These are phyloP conservation scores for Channa maculata DNA, from an alignment of 2,113 vertebrate genomes.

Conservation along the genomic window DNA sequence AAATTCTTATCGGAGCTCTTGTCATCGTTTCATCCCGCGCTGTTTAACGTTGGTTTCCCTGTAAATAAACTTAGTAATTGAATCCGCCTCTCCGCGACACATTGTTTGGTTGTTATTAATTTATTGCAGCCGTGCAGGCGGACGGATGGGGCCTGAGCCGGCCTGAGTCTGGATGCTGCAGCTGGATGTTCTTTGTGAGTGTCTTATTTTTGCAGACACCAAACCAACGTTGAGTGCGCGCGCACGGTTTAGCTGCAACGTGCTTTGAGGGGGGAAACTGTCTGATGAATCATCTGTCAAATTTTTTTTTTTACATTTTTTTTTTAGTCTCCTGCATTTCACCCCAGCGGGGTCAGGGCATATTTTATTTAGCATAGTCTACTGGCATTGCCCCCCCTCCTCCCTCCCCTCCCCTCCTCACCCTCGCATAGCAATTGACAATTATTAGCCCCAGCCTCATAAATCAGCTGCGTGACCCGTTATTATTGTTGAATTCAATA, in stretches of 20 bases:
- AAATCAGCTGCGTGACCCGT: slow-evolving; percentile 97
- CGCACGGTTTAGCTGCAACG: slow-evolving; percentile 16
- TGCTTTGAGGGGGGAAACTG: neutral
- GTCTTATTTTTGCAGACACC: neutral
- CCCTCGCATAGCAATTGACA: slow-evolving; percentile 90
- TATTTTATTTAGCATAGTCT: slow-evolving; percentile 82
- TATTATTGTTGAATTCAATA: slow-evolving; percentile 97
- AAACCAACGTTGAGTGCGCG: neutral
- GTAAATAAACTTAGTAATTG: slow-evolving; percentile 79
- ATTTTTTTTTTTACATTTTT: slow-evolving; percentile 26
- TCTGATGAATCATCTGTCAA: slow-evolving; percentile 64
- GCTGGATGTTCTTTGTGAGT: neutral
- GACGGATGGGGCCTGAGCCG: slow-evolving; percentile 23
- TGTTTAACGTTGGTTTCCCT: slow-evolving; percentile 81
- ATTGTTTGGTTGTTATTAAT: slow-evolving; percentile 76
- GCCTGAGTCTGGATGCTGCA: neutral
- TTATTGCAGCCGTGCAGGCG: slow-evolving; percentile 60
- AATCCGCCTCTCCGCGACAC: slow-evolving; percentile 76
- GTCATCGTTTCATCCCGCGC: slow-evolving; percentile 97
- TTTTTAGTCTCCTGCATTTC: slow-evolving; percentile 44
- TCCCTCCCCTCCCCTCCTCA: neutral
- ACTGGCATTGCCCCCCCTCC: slow-evolving; percentile 63
- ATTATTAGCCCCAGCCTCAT: slow-evolving; percentile 94
- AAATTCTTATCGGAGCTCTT: slow-evolving; percentile 98
- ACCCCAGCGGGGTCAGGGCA: slow-evolving; percentile 72